Evolutionary conservation across 1,140 invertebrate species (phyloP).

Genomic region (Zophobas morio): DNA sequence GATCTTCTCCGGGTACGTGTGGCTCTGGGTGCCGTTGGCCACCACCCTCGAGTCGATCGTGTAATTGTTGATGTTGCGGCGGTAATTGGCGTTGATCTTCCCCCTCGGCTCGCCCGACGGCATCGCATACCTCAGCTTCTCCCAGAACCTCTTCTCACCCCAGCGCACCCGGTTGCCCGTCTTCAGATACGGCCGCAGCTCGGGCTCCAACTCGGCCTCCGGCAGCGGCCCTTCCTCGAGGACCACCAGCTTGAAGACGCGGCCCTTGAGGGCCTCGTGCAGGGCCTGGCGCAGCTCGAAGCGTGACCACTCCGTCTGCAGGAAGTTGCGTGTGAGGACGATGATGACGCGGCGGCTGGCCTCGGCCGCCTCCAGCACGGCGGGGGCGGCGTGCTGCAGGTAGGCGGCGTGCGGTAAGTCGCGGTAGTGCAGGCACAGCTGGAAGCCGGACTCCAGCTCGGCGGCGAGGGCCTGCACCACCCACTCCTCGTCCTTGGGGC

Average conservation of each 20-base stretch:
- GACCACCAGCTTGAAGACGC: slow-evolving; percentile 88
- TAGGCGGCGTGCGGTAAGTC: slow-evolving; percentile 83
- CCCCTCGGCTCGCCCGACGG: slow-evolving; percentile 77
- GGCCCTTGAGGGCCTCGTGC: slow-evolving; percentile 88
- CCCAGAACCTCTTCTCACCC: slow-evolving; percentile 94
- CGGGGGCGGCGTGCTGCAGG: slow-evolving; percentile 80
- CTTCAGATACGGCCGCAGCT: slow-evolving; percentile 89
- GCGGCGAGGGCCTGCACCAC: slow-evolving; percentile 86
- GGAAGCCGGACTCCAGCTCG: slow-evolving; percentile 88
- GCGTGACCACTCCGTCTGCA: slow-evolving; percentile 89
- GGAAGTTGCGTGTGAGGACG: slow-evolving; percentile 86
- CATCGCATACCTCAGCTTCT: slow-evolving; percentile 90
- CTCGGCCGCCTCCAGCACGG: slow-evolving; percentile 89
- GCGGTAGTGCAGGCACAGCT: slow-evolving; percentile 90
- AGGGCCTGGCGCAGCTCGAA: slow-evolving; percentile 88
- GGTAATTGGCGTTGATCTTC: slow-evolving; percentile 77
- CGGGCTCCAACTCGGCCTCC: slow-evolving; percentile 88
- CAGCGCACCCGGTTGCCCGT: slow-evolving; percentile 86
- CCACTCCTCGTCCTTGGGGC: slow-evolving; percentile 92
- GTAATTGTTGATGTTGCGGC: slow-evolving; percentile 84
- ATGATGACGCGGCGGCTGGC: slow-evolving; percentile 86
- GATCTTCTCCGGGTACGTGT: slow-evolving; percentile 69
- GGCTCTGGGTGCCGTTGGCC: slow-evolving; percentile 71
- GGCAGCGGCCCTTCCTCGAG: slow-evolving; percentile 85
- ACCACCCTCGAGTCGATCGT: slow-evolving; percentile 77